A percentile compares a stretch with the other conserved stretches of the same genome.
Evolutionary conservation across 2,797 vertebrate genomes (phyloP).

Genomic region (Alfaro cultratus): DNA sequence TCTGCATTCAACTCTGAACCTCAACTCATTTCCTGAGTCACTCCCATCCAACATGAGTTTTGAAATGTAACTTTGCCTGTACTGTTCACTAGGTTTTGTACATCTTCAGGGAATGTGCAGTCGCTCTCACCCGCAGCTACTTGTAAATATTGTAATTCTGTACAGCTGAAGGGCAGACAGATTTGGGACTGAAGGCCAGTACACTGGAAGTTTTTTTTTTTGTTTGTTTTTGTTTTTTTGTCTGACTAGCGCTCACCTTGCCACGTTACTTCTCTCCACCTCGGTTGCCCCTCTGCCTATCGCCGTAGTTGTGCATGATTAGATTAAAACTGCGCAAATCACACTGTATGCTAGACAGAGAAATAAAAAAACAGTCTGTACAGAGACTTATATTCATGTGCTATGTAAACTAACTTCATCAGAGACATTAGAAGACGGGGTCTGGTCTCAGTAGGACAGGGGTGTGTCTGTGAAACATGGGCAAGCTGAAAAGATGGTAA

Average conservation of each 20-base stretch:
- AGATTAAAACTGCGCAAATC: conserved; percentile 82
- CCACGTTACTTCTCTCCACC: conserved; percentile 84
- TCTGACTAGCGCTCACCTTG: conserved; percentile 82
- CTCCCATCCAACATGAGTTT: conserved; percentile 18
- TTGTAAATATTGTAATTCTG: conserved; percentile 89
- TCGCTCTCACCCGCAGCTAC: conserved; percentile 56
- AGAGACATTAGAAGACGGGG: conserved; percentile 38
- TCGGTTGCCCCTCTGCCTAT: conserved; percentile 85
- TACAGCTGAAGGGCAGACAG: conserved; percentile 85
- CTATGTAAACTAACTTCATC: conserved; percentile 72
- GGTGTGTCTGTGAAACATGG: conserved; percentile 39
- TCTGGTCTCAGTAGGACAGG: conserved; percentile 49
- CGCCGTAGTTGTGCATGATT: conserved; percentile 92
- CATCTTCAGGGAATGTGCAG: conserved; percentile 68
- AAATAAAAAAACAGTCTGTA: conserved; percentile 64
- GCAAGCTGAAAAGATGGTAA: conserved; percentile 41
- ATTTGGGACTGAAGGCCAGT: conserved; percentile 96
- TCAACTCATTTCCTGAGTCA: conserved; percentile 10
- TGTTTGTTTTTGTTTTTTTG: conserved; percentile 10
- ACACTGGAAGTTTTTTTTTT: conserved; percentile 70
- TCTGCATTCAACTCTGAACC: conserved; percentile 27
- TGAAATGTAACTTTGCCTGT: conserved; percentile 65
- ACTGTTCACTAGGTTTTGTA: conserved; percentile 70
- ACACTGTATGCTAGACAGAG: conserved; percentile 80
- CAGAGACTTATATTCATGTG: conserved; percentile 78